phyloP scores from a whole-genome alignment of 2,888 invertebrate genomes.

The Brenthis daphne region DNA sequence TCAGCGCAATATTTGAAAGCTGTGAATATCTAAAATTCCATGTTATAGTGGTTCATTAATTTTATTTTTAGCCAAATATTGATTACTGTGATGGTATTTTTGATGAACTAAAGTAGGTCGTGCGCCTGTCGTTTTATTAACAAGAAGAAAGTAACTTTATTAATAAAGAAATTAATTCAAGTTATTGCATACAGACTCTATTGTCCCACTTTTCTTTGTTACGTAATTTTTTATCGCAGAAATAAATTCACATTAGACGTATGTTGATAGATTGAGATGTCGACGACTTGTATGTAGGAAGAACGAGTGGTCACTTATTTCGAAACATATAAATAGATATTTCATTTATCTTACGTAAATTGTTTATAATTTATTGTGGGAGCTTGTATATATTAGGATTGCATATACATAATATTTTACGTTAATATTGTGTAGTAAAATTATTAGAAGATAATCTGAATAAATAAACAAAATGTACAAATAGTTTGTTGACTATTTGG shows the following conservation, averaged over 20 bases:
- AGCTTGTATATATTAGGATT: too few species aligned
- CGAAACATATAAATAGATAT: conserved; percentile 45
- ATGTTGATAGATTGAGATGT: conserved; percentile 49
- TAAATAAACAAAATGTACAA: too few species aligned
- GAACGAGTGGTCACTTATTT: conserved; percentile 42
- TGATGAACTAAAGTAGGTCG: not conserved
- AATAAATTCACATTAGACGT: conserved; percentile 48
- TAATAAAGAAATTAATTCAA: conserved; percentile 33
- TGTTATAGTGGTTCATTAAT: too few species aligned
- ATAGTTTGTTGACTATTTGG: too few species aligned
- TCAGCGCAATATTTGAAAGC: too few species aligned
- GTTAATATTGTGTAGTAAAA: too few species aligned
- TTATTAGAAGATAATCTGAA: too few species aligned
- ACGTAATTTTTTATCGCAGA: conserved; percentile 52
- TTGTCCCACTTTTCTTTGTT: conserved; percentile 56
- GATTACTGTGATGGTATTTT: not conserved
- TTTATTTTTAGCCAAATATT: too few species aligned
- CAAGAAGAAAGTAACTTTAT: conserved; percentile 34
- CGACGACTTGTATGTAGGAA: conserved; percentile 43
- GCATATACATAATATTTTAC: too few species aligned
- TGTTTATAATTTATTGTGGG: not conserved
- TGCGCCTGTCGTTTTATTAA: conserved; percentile 21
- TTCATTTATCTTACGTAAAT: conserved; percentile 17
- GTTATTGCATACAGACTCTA: conserved; percentile 46
- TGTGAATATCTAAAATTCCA: too few species aligned